Percentiles rank a stretch among this genome's conserved stretches.
Evolutionary conservation across 1,140 invertebrate species (phyloP).

Genomic region (Muscidifurax raptorellus): DNA sequence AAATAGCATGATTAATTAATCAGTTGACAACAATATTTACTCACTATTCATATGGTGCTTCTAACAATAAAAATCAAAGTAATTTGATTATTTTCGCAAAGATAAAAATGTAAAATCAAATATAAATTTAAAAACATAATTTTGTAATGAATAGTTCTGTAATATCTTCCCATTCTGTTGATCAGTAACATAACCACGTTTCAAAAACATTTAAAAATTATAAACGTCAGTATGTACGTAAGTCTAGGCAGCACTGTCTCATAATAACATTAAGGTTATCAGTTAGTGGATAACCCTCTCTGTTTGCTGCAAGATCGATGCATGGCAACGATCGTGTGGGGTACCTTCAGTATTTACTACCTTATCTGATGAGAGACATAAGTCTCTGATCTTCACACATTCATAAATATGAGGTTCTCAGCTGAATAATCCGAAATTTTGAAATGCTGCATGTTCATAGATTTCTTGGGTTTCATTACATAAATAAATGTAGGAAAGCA

Average conservation of each 20-base stretch:
- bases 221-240: constrained; percentile 19
- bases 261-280: constrained; percentile 66
- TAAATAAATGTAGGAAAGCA: not conserved
- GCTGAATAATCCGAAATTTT: not conserved
- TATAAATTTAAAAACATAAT: not conserved
- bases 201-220: constrained; percentile 7
- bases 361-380: not conserved
- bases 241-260: constrained; percentile 17
- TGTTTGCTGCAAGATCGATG: constrained; percentile 62
- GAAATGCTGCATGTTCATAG: constrained; percentile 5
- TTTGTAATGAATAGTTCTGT: not conserved
- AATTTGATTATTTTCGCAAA: not conserved
- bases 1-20: not conserved
- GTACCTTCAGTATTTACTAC: constrained; percentile 50
- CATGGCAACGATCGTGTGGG: constrained; percentile 64
- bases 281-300: constrained; percentile 59
- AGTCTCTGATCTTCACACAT: not conserved
- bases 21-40: not conserved
- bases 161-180: not conserved
- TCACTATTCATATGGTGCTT: not conserved
- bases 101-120: not conserved
- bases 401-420: not conserved
- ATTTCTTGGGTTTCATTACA: not conserved
- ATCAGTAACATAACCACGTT: not conserved
- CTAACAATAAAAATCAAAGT: constrained; percentile 1